Evolutionary conservation across 1,140 invertebrate species (phyloP), one percentile per base, ranked within the genome.

Genomic region (Brachionus asplanchnoidis): DNA sequence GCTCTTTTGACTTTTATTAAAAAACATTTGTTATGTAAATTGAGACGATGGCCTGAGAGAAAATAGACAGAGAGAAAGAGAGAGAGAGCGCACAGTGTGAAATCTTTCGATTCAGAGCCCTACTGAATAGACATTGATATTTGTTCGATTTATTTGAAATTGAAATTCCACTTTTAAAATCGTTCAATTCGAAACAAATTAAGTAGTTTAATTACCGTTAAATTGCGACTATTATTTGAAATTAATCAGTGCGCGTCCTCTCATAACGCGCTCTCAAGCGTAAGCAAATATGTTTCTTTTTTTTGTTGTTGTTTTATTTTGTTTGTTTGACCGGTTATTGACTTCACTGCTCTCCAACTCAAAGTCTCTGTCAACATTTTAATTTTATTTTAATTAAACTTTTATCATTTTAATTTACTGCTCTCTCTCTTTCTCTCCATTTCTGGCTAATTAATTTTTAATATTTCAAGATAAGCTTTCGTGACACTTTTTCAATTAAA

Each of bases 231-330:
- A 77, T 77, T 77, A 46, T 77, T 73, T 65, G 53, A 82, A 68
- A 65, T 44, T 82, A 82, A 82, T 68, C 79, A 82, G 79, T 82
- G 50, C 79, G 79, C 40, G 79, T 82, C 79, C 12, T 82, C 79
- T 44, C 23, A 82, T 60, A 82, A 68, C 32, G 42, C 17, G 50
- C 79, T n/a, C 11, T 42, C 79, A 60, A 82, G 79, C 53, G 26
- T 65, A 9, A 60, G 20, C 53, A 60, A 60, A 60, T 23, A 60
- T 60, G 53, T 60, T 60, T 60, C 53, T 60, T 56, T 17, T 56
- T 56, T 12, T n/a, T 78, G 28, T 42, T 32, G 8, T 78, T 78
- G 28, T 78, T 78, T 78, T 78, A 11, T 78, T 82, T 65, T 82
- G 17, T 53, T 80, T 56, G 12, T 23, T 65, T 26, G 26, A 77